Conservation (phyloP, 2,888 invertebrate genomes). For the Sipha maydis region DNA sequence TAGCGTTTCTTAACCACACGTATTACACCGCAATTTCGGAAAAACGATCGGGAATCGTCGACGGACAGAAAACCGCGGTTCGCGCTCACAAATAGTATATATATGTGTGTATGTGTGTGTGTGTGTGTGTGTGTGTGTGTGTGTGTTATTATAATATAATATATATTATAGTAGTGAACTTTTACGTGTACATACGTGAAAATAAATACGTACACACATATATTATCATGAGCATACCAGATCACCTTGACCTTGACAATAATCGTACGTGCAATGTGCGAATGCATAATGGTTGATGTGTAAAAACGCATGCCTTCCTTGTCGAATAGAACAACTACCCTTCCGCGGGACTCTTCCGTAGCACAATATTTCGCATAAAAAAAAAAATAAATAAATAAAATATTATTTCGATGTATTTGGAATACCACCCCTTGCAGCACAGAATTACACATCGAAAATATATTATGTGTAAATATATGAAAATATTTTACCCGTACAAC, state of each 20-base stretch:
- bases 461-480: too few species aligned
- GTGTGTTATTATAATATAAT: too few species aligned
- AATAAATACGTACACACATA: conserved; percentile 12
- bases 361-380: not conserved
- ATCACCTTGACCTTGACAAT: conserved; percentile 40
- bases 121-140: not conserved
- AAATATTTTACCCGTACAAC: too few species aligned
- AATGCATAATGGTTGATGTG: not conserved
- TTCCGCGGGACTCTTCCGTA: not conserved
- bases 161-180: not conserved
- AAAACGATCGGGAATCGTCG: not conserved
- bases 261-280: not conserved
- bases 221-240: conserved; percentile 9
- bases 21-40: not conserved
- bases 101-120: not conserved
- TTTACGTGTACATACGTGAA: not conserved
- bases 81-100: not conserved
- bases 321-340: not conserved
- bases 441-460: too few species aligned
- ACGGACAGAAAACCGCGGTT: too few species aligned
- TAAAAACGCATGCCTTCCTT: not conserved
- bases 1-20: not conserved
- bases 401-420: not conserved
- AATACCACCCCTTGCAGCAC: too few species aligned
- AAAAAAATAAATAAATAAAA: not conserved